Percentiles rank a stretch among this genome's conserved stretches.
phyloP scores from a whole-genome alignment of 2,797 vertebrate species.

The Parauchenoglanis ngamensis region DNA sequence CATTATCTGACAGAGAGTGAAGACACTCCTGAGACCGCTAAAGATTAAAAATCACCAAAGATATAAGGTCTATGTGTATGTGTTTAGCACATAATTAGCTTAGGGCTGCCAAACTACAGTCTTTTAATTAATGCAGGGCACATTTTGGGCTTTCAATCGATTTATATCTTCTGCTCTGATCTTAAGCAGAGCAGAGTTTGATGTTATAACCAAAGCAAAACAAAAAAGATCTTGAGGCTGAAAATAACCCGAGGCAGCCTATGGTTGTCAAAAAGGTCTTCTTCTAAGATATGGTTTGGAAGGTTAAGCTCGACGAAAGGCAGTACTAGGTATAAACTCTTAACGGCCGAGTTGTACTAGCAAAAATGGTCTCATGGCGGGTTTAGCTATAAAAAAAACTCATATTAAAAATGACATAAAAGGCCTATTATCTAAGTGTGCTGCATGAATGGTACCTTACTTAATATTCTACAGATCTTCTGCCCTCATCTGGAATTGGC shows the following conservation, averaged over 20 bases:
- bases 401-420: background rate
- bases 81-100: background rate
- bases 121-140: background rate
- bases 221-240: background rate
- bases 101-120: background rate
- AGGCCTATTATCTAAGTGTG: conserved; percentile 11
- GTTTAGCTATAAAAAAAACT: background rate
- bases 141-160: background rate
- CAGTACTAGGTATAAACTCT: background rate
- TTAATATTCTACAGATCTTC: conserved; percentile 18
- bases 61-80: background rate
- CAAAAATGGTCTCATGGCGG: background rate
- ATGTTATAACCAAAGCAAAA: background rate
- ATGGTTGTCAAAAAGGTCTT: background rate
- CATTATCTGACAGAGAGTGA: background rate
- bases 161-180: background rate
- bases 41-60: conserved; percentile 14
- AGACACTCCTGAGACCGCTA: conserved; percentile 11
- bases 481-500: conserved; percentile 22
- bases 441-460: background rate
- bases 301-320: background rate
- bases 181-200: background rate
- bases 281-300: background rate
- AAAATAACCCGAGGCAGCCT: background rate
- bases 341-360: background rate